Evolutionary conservation across 2,888 invertebrate species (phyloP).

Genomic region (Anaspis maculata): DNA sequence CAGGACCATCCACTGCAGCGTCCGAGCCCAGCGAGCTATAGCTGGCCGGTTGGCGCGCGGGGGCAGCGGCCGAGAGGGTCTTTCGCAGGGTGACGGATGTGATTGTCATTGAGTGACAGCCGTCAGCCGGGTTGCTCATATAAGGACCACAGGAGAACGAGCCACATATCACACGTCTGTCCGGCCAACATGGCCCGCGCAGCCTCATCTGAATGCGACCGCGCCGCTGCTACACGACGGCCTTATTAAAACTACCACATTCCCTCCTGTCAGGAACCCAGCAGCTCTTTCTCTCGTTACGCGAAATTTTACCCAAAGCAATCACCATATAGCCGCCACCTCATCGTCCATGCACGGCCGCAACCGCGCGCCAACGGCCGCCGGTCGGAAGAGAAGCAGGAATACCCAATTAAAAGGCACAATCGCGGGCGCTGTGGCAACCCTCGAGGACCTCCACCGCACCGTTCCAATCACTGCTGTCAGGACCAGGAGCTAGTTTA

Average conservation of each 20-base stretch:
- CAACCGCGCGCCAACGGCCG: too few species aligned
- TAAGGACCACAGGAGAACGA: constrained; percentile 35
- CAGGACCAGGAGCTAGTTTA: too few species aligned
- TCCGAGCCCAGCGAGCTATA: background rate
- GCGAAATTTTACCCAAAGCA: too few species aligned
- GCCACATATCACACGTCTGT: constrained; percentile 33
- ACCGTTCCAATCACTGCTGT: too few species aligned
- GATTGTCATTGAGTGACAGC: constrained; percentile 41
- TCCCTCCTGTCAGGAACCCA: too few species aligned
- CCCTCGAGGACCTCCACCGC: too few species aligned
- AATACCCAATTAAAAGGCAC: too few species aligned
- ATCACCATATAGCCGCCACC: too few species aligned
- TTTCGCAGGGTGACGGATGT: constrained; percentile 35
- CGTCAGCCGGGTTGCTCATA: constrained; percentile 35
- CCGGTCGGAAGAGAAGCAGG: too few species aligned
- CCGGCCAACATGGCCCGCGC: constrained; percentile 15
- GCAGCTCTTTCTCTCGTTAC: too few species aligned
- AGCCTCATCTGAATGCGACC: constrained; percentile 15
- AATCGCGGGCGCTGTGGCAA: too few species aligned
- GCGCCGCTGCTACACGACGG: constrained; percentile 5
- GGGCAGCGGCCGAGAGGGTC: constrained; percentile 4
- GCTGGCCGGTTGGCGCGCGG: background rate
- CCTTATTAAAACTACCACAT: constrained; percentile 15
- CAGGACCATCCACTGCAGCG: background rate
- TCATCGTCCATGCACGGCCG: too few species aligned